Evolutionary conservation across 2,113 vertebrate species (phyloP).

Genomic region (Paradoxurus hermaphroditus): DNA sequence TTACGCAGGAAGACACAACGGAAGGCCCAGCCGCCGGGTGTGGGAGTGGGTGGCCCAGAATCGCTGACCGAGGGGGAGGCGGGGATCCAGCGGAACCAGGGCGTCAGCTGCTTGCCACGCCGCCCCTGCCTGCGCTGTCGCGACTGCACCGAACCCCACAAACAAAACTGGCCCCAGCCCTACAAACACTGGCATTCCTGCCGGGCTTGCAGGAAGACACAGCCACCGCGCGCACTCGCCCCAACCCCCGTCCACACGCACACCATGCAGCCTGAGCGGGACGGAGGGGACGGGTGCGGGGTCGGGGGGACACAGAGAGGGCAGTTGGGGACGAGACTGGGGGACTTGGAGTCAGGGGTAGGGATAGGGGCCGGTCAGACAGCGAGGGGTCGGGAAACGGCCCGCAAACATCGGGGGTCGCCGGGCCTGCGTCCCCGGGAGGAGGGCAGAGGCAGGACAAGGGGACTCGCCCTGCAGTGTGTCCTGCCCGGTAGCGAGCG

Average conservation of each 20-base stretch:
- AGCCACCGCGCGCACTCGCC: not conserved
- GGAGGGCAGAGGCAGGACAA: no score
- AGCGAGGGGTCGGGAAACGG: not conserved
- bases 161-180: not conserved
- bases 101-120: not conserved
- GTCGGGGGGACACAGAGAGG: not conserved
- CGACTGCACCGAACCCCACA: no score
- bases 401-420: not conserved
- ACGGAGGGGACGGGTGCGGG: accelerated
- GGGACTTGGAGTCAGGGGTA: not conserved
- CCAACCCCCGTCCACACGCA: not conserved
- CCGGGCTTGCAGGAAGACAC: not conserved
- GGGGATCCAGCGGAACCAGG: accelerated
- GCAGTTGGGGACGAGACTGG: accelerated
- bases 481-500: not conserved
- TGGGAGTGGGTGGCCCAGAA: not conserved
- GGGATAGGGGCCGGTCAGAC: not conserved
- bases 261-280: accelerated
- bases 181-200: not conserved
- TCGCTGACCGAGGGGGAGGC: accelerated
- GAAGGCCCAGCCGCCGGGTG: not conserved
- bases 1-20: not conserved
- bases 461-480: no score
- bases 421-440: accelerated
- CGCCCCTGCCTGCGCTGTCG: accelerated